Base-by-base conservation (phyloP, 2,888 invertebrate genomes). In the Elmis aenea region DNA sequence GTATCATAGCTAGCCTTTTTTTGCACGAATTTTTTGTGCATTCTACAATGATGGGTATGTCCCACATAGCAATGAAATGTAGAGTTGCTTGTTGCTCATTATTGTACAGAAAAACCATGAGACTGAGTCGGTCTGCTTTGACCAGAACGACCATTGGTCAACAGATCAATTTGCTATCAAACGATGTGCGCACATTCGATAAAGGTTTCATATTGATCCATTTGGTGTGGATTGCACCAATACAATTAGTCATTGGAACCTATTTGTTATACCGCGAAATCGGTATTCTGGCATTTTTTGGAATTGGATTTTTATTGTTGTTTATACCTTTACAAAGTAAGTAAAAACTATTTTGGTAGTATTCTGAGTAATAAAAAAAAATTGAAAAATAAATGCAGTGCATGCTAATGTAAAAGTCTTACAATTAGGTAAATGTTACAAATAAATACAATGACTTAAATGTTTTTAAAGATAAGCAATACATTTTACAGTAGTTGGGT, bases 191-290 rank as follows among this genome's bases (percentile, higher is more conserved):
- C 52, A 71, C 80, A 49, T 93, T 96, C 65, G 96, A 97, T 63
- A 79, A 91, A 60, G 87, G 88, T 6, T 78, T 91, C 33, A 79
- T 90, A 48, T 88, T 94, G 62, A 69, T 92, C 3, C 94, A 95
- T 68, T 94, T 89, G 63, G 72, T 92, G 70, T 82, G 67, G 82
- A 79, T 67, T 58, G 79, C 69, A 67, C 82, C 81, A 1, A 58
- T 81, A n/a, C 75, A 81, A 57, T 71, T 77, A 1, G 55, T 73
- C 1, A 70, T 77, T 18, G 76, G 77, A 5, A 71, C 76, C 10
- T 71, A 68, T 42, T 71, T 83, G 33, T 60, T 79, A 14, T 72
- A 69, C 54, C 46, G 55, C 32, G 64, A 68, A 44, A 69, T 72
- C 39, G 69, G 69, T 8, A 50, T 60, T 3, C 61, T 69, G 2